Base-by-base conservation (phyloP, 1,140 invertebrate genomes). In the Euschistus heros region DNA sequence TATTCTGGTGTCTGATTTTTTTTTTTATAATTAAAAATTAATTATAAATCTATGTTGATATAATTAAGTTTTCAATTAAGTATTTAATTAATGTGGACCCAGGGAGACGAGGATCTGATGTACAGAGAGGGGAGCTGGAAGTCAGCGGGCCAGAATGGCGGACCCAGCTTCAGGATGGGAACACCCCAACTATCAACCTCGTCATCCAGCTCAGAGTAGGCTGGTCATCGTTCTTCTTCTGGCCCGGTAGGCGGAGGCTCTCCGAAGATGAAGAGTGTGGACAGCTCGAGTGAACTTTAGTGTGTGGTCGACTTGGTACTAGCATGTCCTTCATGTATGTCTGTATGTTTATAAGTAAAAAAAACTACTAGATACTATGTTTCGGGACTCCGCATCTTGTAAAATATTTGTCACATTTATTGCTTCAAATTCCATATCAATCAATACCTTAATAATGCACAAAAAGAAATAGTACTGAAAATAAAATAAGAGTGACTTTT, bases 91-190 rank as follows among this genome's bases (percentile, higher is more conserved):
- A 37, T 37, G 7, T 4, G 33, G 8, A 10, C 3, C 22, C 18
- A 61, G 59, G 59, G 59, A 61, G 37, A 61, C 59, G 59, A 61
- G 59, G 59, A 61, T 61, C 59, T 61, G 59, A 61, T 61, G 59
- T 61, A 61, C 37, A 37, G 27, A 18, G 59, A 61, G 37, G 59
- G 30, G 59, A 30, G 30, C 37, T 61, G 59, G 59, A 61, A 61
- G 37, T 17, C 30, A 30, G 27, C 26, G 27, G 18, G 59, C n/a
- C n/a, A 50, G 47, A 50, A 50, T 10, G 47, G 47, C n/a, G n/a
- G n/a, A 22, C 47, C 47, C 22, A 18, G n/a, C n/a, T 50, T 20
- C 47, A 22, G 47, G 22, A 20, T 50, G 47, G 47, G 47, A 8
- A 50, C n/a, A 50, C n/a, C 47, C 47, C 47, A 50, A n/a, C 33